Evolutionary conservation across 35 echinoderm and acorn worm species (phyloP), one percentile per base, ranked within the genome.

Genomic region (Stichopus chloronotus): DNA sequence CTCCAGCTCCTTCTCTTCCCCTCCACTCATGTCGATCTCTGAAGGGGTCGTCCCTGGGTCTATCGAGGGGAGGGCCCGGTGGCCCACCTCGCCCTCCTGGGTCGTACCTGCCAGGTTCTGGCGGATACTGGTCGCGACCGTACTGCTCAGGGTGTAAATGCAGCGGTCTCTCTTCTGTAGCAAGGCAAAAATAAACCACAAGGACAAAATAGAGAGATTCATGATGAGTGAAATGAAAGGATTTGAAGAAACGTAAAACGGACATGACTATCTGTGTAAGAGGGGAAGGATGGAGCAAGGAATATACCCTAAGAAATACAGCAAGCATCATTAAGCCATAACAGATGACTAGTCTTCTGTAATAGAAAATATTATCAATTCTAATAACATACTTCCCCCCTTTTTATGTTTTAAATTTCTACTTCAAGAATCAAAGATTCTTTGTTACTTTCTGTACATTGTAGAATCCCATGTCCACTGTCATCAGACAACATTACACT

Each of bases 21-120:
- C 57, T 63, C 87, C 87, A 89, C 6, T 89, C 87, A 72, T 65
- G 87, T 23, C 87, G 53, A 10, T 89, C 87, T 53, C 65, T 14
- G 87, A 89, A 89, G 2, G 59, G 57, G 25, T 89, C 87, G 53
- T 89, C 57, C 8, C 87, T 59, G 17, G 23, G 60, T 54, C 87
- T 59, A 5, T 89, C 87, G 6, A 19, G n/a, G 20, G 59, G 87
- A 54, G 59, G 65, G 80, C 9, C 80, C 7, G 87, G 59, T n/a
- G 87, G 87, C 23, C 87, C 87, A 13, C n/a, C 55, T 85, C 82
- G 55, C 21, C 54, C 55, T 23, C 55, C 52, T 85, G 82, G 82
- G 56, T 85, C 87, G 59, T 71, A 89, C 58, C 57, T 22, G 17
- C 86, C 86, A 9, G 57, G 57, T 69, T 88, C 86, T 23, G 86